These are phyloP conservation scores for Tipula confusa DNA, from an alignment of 2,888 invertebrate genomes.

Conservation along the genomic window DNA sequence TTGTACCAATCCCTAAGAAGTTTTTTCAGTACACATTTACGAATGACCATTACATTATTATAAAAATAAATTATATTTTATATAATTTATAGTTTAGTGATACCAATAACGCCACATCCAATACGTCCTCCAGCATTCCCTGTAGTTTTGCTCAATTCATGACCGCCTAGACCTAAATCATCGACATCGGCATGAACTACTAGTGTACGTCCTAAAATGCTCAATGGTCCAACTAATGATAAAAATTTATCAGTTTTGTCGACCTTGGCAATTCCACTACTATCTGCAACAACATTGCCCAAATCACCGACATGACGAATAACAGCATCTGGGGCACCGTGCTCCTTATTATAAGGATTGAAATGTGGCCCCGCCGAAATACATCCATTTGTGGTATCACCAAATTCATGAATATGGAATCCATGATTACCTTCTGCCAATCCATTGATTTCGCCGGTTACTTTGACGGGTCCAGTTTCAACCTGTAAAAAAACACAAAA, in stretches of 20 bases:
- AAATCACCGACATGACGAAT: slow-evolving; percentile 86
- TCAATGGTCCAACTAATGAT: slow-evolving; percentile 65
- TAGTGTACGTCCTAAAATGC: slow-evolving; percentile 77
- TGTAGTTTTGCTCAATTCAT: slow-evolving; percentile 86
- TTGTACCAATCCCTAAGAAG: neutral
- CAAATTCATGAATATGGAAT: slow-evolving; percentile 95
- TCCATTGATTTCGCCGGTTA: slow-evolving; percentile 80
- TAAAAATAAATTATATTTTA: neutral
- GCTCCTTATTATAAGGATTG: slow-evolving; percentile 76
- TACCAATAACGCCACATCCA: slow-evolving; percentile 50
- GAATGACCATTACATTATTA: neutral
- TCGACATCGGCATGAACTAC: slow-evolving; percentile 92
- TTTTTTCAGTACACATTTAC: neutral
- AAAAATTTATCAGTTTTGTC: slow-evolving; percentile 60
- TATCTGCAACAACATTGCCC: slow-evolving; percentile 70
- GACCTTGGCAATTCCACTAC: slow-evolving; percentile 62
- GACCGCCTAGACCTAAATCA: slow-evolving; percentile 89
- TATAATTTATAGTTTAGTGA: slow-evolving; percentile 44
- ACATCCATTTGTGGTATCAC: slow-evolving; percentile 93
- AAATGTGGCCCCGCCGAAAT: slow-evolving; percentile 93
- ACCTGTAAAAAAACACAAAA: neutral
- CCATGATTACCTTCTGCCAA: slow-evolving; percentile 64
- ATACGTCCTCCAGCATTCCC: slow-evolving; percentile 89
- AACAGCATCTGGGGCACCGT: slow-evolving; percentile 71
- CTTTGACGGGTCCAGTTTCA: slow-evolving; percentile 54